These are phyloP conservation scores for Spodoptera exigua DNA, from an alignment of 2,888 invertebrate genomes.

Conservation along the genomic window DNA sequence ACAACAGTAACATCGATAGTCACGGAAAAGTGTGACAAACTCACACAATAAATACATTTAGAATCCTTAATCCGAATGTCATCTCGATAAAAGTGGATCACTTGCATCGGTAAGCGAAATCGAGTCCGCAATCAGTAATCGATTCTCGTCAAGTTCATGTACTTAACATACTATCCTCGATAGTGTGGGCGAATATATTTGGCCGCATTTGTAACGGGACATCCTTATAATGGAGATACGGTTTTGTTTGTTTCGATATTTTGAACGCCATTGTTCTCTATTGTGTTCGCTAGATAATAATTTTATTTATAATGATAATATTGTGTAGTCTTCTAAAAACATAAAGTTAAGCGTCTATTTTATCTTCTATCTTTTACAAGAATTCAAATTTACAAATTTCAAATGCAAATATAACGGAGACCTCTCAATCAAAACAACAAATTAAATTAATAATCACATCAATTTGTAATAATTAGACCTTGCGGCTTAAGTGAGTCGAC, in stretches of 20 bases:
- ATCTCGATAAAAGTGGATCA: constrained; percentile 55
- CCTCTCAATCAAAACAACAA: too few species aligned
- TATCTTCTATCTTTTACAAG: too few species aligned
- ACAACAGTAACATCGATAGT: too few species aligned
- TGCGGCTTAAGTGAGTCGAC: too few species aligned
- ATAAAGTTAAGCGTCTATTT: too few species aligned
- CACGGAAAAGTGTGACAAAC: too few species aligned
- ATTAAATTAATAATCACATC: too few species aligned
- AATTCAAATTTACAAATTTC: too few species aligned
- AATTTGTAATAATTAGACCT: too few species aligned
- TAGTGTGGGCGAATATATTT: constrained; percentile 69
- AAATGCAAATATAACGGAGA: too few species aligned
- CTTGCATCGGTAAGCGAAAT: constrained; percentile 67
- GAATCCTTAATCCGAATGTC: constrained; percentile 41
- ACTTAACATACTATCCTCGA: constrained; percentile 78
- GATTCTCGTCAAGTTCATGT: constrained; percentile 75
- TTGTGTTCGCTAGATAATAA: constrained; percentile 31
- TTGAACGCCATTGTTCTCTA: constrained; percentile 39
- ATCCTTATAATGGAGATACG: constrained; percentile 71
- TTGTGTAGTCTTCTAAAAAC: constrained; percentile 2
- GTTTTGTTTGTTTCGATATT: constrained; percentile 51
- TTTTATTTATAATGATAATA: constrained; percentile 41
- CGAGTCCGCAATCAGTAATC: constrained; percentile 61
- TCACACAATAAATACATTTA: not conserved
- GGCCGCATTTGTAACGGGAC: constrained; percentile 72